A percentile compares a stretch with the other conserved stretches of the same genome.
Conservation (phyloP, 1,140 invertebrate genomes). For the Drosophila ironensis region DNA sequence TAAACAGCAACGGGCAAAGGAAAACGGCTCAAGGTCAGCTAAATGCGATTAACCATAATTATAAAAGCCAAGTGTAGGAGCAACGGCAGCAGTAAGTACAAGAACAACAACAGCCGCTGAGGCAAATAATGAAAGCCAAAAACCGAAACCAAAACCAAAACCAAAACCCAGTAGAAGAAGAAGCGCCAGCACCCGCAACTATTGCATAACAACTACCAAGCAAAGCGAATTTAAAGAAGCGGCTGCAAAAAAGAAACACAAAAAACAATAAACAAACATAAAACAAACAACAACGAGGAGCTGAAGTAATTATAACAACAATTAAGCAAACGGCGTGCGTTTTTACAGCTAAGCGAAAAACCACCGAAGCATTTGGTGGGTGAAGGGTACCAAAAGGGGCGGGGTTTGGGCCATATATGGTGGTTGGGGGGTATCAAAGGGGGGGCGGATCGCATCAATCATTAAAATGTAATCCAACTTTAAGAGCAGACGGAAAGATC, state of each 20-base stretch:
- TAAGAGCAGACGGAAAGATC: constrained; percentile 22
- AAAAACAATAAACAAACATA: constrained; percentile 45
- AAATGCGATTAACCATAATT: constrained; percentile 70
- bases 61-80: constrained; percentile 52
- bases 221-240: constrained; percentile 9
- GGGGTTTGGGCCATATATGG: too few relatives aligned
- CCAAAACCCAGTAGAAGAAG: constrained; percentile 43
- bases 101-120: constrained; percentile 14
- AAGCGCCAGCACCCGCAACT: constrained; percentile 20
- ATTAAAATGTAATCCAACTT: constrained; percentile 60
- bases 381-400: constrained; percentile 2
- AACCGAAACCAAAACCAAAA: constrained; percentile 74
- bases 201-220: constrained; percentile 65
- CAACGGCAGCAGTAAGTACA: constrained; percentile 29
- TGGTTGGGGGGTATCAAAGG: not conserved
- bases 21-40: constrained; percentile 73
- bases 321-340: constrained; percentile 80
- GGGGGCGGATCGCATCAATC: constrained; percentile 27
- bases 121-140: constrained; percentile 74
- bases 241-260: too few relatives aligned
- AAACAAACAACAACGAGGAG: constrained; percentile 46
- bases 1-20: constrained; percentile 25
- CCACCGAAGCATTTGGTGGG: constrained; percentile 56
- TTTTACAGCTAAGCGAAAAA: constrained; percentile 73
- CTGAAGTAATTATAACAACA: constrained; percentile 77